Base-by-base conservation (phyloP, 2,797 vertebrate species). In the Gymnoscopelus braueri region DNA sequence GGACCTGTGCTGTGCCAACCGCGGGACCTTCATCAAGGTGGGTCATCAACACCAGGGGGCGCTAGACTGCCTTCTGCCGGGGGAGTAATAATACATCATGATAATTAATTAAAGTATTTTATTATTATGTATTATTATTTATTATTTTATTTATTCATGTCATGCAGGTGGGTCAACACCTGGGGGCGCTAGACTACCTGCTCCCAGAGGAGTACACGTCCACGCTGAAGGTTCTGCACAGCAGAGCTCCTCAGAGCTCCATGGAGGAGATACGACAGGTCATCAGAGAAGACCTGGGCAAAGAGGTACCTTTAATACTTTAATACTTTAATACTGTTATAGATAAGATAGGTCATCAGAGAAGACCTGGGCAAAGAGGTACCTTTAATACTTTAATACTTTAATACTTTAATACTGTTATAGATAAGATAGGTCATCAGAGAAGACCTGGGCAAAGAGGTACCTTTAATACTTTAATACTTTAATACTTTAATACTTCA, bases 11-110 rank as follows among this genome's bases (percentile, higher is more conserved):
- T 97, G 97, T 23, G 94, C 95, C 75, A 99, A 99, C 89, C 85
- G 97, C 71, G 98, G 98, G 49, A 99, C 98, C 3, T 99, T 98
- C 91, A 98, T 99, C 89, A 99, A 99, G 89, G 96, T 99, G 81
- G 98, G 98, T 32, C 4, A 4, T 3, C 98, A 99, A 88, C 97
- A 99, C 84, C 90, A 99, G 6, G 97, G 96, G 1, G 96, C 96
- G 0, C 92, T 99, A 71, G 97, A 99, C 79, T 99, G 98, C 85
- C 94, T 99, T 70, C 89, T 99, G 64, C 98, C 97, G 0, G 93
- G 95, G 68, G 97, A 99, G 86, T 99, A 99, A 19, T 19, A 19
- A 19, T 19, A 19, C 19, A 19, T 19, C 19, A 19, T 19, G 1
- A 19, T 19, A 19, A 19, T 19, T 19, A 1, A 19, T 19, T 19